These are phyloP conservation scores for Pitta sordida DNA, from an alignment of 2,113 vertebrate genomes.

Conservation along the genomic window DNA sequence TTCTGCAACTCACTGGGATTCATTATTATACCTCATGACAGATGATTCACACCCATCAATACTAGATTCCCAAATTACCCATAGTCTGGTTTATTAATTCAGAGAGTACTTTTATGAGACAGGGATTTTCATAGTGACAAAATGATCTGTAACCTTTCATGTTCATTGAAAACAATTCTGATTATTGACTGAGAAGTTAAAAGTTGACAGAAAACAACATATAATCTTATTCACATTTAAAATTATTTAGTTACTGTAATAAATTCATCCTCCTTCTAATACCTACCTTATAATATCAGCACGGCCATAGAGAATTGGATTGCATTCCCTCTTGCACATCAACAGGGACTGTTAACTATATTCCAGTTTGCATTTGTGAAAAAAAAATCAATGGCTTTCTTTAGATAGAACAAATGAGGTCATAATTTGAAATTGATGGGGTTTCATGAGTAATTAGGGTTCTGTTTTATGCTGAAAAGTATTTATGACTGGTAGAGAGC, in stretches of 20 bases:
- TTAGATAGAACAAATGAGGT: neutral
- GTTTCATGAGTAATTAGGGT: slow-evolving; percentile 9
- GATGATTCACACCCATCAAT: neutral
- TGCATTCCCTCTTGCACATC: accelerated
- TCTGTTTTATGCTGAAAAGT: neutral
- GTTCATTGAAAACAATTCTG: neutral
- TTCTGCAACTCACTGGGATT: neutral
- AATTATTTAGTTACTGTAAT: neutral
- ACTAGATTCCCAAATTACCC: neutral
- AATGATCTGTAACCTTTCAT: neutral
- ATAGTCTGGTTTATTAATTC: neutral
- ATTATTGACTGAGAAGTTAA: neutral
- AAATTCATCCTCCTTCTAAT: neutral
- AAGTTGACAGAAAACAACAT: neutral
- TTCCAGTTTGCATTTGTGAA: neutral
- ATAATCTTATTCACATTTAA: neutral
- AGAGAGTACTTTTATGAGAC: neutral
- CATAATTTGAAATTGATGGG: neutral
- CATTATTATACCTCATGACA: neutral
- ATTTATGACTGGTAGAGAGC: neutral
- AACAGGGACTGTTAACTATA: neutral
- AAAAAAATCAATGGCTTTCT: slow-evolving; percentile 7
- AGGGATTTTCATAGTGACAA: neutral
- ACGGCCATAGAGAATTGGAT: neutral
- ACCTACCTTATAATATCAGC: neutral